These are phyloP conservation scores for Drosophila nigromelanica DNA, from an alignment of 1,140 invertebrate genomes.

Conservation along the genomic window DNA sequence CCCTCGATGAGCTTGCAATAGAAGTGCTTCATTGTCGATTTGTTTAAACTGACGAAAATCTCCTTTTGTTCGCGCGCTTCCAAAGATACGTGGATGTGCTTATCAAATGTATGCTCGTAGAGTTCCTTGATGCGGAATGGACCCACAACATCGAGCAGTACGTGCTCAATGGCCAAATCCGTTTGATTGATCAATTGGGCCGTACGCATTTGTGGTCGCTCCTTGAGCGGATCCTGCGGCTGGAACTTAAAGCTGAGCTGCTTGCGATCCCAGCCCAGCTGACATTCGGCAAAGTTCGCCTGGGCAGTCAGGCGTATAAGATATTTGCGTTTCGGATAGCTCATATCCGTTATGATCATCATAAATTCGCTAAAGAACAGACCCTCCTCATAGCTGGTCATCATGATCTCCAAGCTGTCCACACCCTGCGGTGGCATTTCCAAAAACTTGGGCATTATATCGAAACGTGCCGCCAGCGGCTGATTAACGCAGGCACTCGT, in stretches of 20 bases:
- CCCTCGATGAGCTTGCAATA: constrained; percentile 59
- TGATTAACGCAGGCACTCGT: constrained; percentile 32
- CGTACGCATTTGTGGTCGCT: constrained; percentile 45
- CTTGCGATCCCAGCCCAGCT: constrained; percentile 58
- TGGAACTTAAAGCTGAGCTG: constrained; percentile 52
- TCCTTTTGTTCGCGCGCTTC: constrained; percentile 48
- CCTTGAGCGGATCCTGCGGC: constrained; percentile 49
- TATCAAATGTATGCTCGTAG: constrained; percentile 57
- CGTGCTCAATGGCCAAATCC: constrained; percentile 15
- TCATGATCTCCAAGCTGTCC: constrained; percentile 38
- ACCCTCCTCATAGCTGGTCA: constrained; percentile 53
- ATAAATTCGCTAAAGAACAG: constrained; percentile 54
- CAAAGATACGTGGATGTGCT: constrained; percentile 38
- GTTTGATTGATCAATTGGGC: constrained; percentile 39
- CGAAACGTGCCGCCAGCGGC: constrained; percentile 52
- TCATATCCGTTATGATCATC: constrained; percentile 56
- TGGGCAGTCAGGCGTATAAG: constrained; percentile 39
- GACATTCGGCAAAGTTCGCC: constrained; percentile 49
- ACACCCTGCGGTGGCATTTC: constrained; percentile 27
- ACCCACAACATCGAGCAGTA: constrained; percentile 47
- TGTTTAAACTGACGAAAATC: constrained; percentile 57
- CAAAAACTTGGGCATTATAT: constrained; percentile 59
- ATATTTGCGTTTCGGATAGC: constrained; percentile 57
- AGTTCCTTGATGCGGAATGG: constrained; percentile 70
- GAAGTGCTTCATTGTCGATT: constrained; percentile 30